These are phyloP conservation scores for Tribolium castaneum DNA, from an alignment of 1,140 invertebrate species.

Conservation along the genomic window DNA sequence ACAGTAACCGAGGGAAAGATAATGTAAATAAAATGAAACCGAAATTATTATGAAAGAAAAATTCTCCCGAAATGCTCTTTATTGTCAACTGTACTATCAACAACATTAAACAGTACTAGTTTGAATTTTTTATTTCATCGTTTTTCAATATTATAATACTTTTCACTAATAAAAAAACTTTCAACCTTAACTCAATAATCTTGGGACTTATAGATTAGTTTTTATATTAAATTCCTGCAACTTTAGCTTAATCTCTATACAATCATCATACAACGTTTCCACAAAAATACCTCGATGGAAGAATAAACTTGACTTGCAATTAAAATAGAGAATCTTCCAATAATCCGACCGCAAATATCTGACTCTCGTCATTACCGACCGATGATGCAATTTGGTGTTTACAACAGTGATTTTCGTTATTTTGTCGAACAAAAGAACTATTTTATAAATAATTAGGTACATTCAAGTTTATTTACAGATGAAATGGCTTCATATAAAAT, in stretches of 20 bases:
- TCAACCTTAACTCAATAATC: conserved; percentile 60
- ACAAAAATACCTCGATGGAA: conserved; percentile 57
- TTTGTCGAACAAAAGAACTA: not conserved
- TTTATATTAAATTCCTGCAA: conserved; percentile 60
- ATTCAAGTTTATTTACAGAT: conserved; percentile 47
- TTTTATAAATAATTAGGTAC: conserved; percentile 37
- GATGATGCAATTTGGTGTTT: conserved; percentile 44
- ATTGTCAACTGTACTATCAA: conserved; percentile 62
- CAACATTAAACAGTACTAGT: conserved; percentile 62
- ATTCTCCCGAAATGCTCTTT: conserved; percentile 61
- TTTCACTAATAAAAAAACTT: conserved; percentile 63
- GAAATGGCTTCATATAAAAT: conserved; percentile 53
- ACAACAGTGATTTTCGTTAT: conserved; percentile 39
- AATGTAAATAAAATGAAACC: conserved; percentile 24
- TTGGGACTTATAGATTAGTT: conserved; percentile 58
- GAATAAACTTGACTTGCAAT: conserved; percentile 39
- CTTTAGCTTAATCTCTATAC: conserved; percentile 55
- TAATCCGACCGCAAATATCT: conserved; percentile 52
- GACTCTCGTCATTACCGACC: conserved; percentile 45
- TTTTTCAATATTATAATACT: conserved; percentile 63
- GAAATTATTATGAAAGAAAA: conserved; percentile 51
- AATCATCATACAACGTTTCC: conserved; percentile 56
- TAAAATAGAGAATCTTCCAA: conserved; percentile 35
- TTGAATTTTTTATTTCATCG: conserved; percentile 63
- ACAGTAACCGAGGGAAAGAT: conserved; percentile 6